A percentile compares a stretch with the other conserved stretches of the same genome.
These are phyloP conservation scores for Mesoligia furuncula DNA, from an alignment of 2,888 invertebrate species.

Conservation along the genomic window DNA sequence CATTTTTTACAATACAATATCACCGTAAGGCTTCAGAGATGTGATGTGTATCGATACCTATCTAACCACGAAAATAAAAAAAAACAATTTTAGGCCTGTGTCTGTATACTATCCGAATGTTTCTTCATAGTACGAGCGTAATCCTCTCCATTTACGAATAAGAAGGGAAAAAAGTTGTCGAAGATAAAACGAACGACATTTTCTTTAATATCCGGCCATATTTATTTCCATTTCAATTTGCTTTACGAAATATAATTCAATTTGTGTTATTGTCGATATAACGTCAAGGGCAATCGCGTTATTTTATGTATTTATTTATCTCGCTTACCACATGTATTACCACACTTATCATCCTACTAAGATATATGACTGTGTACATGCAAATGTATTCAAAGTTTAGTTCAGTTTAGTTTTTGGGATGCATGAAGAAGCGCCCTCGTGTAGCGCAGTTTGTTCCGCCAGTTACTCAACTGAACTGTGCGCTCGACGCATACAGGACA, in stretches of 20 bases:
- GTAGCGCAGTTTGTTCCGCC: no score
- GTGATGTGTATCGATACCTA: no score
- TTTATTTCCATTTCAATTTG: slow-evolving; percentile 27
- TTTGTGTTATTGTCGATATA: slow-evolving; percentile 14
- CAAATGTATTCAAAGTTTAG: no score
- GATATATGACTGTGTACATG: not conserved
- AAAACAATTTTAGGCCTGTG: no score
- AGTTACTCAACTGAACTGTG: no score
- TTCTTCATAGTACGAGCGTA: not conserved
- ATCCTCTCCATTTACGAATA: not conserved
- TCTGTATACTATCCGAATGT: not conserved
- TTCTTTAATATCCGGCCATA: slow-evolving; percentile 43
- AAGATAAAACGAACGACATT: slow-evolving; percentile 15
- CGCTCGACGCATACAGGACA: no score
- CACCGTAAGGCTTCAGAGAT: no score
- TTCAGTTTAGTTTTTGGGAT: no score
- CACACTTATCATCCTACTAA: not conserved
- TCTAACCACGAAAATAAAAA: no score
- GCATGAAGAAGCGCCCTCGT: no score
- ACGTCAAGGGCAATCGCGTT: not conserved
- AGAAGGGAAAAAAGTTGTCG: not conserved
- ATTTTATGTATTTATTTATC: not conserved
- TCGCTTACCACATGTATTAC: not conserved
- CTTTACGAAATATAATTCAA: slow-evolving; percentile 22
- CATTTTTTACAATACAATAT: no score